These are phyloP conservation scores for Callitettix versicolor DNA, from an alignment of 1,140 invertebrate genomes.

Conservation along the genomic window DNA sequence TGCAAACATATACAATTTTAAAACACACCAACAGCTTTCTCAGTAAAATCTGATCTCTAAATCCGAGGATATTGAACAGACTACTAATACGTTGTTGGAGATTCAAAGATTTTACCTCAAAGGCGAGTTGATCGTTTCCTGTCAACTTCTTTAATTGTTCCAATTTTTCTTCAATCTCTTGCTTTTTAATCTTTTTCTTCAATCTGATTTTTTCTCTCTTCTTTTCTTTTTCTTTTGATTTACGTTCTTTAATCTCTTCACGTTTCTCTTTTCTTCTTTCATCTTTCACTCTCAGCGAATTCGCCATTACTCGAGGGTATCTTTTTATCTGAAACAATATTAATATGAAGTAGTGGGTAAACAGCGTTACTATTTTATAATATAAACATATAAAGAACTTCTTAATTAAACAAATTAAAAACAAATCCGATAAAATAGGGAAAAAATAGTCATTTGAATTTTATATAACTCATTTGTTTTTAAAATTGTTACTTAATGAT, in stretches of 20 bases:
- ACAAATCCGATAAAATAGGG: no score
- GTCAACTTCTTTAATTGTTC: slow-evolving; percentile 81
- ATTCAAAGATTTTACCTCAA: slow-evolving; percentile 20
- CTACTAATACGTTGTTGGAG: no score
- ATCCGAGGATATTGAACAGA: no score
- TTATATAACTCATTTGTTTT: no score
- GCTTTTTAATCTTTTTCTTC: slow-evolving; percentile 75
- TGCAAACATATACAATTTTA: not conserved
- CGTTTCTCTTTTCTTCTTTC: slow-evolving; percentile 67
- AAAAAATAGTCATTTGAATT: no score
- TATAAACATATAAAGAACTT: no score
- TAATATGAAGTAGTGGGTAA: no score
- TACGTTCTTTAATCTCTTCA: slow-evolving; percentile 61
- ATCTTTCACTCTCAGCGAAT: slow-evolving; percentile 71
- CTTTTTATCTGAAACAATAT: slow-evolving; percentile 56
- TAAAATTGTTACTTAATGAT: no score
- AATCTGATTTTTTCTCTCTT: slow-evolving; percentile 79
- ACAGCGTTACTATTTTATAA: no score
- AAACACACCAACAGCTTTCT: no score
- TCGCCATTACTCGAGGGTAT: slow-evolving; percentile 80
- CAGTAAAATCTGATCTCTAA: no score
- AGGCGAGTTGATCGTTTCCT: slow-evolving; percentile 57
- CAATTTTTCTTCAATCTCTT: slow-evolving; percentile 86
- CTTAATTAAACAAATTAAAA: no score
- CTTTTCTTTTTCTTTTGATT: slow-evolving; percentile 67